A percentile compares a stretch with the other conserved stretches of the same genome.
phyloP scores from a whole-genome alignment of 1,140 invertebrate species.

The Hormaphis cornu region DNA sequence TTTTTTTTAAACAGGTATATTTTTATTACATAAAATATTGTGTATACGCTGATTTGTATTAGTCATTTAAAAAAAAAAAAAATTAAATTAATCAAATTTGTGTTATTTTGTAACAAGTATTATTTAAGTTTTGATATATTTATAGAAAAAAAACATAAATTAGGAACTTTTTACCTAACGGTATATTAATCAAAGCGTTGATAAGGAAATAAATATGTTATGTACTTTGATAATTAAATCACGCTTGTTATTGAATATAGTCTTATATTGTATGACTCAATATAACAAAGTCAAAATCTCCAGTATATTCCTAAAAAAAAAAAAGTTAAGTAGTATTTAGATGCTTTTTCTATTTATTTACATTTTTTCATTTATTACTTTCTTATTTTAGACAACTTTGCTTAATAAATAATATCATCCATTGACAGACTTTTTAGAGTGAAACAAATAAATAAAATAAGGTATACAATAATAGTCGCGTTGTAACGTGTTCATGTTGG shows the following conservation, averaged over 20 bases:
- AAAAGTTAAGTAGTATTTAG: too few relatives aligned
- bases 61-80: not conserved
- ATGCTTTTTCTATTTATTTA: slow-evolving; percentile 3
- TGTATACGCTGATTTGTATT: too few relatives aligned
- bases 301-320: not conserved
- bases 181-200: not conserved
- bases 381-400: not conserved
- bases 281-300: not conserved
- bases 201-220: not conserved
- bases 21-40: not conserved
- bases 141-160: not conserved
- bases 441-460: slow-evolving; percentile 8
- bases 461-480: not conserved
- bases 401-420: slow-evolving; percentile 1
- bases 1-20: not conserved
- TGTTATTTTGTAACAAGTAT: not conserved
- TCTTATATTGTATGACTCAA: not conserved
- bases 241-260: not conserved
- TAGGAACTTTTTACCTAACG: not conserved
- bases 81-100: not conserved
- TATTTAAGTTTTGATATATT: not conserved
- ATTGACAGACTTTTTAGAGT: not conserved
- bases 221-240: not conserved
- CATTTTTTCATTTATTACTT: not conserved
- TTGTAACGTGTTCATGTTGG: slow-evolving; percentile 3